A percentile compares a stretch with the other conserved stretches of the same genome.
These are phyloP conservation scores for Aulostomus chinensis DNA, from an alignment of 2,797 vertebrate species.

Conservation along the genomic window DNA sequence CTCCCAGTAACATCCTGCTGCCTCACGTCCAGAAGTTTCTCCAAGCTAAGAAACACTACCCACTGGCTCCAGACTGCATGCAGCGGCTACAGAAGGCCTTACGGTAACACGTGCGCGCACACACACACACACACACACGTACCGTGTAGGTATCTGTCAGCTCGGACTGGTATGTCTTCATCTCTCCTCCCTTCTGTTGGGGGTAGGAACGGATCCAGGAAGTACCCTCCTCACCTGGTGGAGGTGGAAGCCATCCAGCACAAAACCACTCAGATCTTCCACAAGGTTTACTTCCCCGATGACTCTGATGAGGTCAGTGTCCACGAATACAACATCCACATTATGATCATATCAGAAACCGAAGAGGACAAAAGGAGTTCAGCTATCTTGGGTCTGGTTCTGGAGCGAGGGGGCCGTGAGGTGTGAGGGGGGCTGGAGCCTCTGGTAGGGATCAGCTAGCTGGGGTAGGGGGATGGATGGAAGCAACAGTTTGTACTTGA, in stretches of 20 bases:
- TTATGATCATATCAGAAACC: too few relatives aligned
- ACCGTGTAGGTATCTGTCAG: too few relatives aligned
- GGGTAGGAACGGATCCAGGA: slow-evolving; percentile 92
- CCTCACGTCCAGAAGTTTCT: slow-evolving; percentile 95
- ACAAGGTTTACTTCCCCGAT: slow-evolving; percentile 98
- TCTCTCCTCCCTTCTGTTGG: neutral
- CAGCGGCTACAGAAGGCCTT: slow-evolving; percentile 95
- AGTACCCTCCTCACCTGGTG: slow-evolving; percentile 95
- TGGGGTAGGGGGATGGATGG: too few relatives aligned
- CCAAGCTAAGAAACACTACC: slow-evolving; percentile 91
- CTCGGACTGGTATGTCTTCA: neutral
- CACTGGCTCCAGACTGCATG: slow-evolving; percentile 91
- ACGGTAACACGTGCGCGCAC: slow-evolving; percentile 73
- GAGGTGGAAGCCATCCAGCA: slow-evolving; percentile 99
- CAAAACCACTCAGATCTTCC: slow-evolving; percentile 98
- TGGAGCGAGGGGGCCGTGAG: too few relatives aligned
- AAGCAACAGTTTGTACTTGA: too few relatives aligned
- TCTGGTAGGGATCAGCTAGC: too few relatives aligned
- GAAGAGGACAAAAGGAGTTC: too few relatives aligned
- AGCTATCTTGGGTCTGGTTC: too few relatives aligned
- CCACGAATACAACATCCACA: too few relatives aligned
- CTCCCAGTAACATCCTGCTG: slow-evolving; percentile 92
- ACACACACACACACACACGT: neutral
- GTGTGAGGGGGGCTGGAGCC: too few relatives aligned
- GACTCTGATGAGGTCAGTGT: slow-evolving; percentile 92